Base-by-base conservation (phyloP, 2,797 vertebrate genomes). In the Poeciliopsis gracilis region DNA sequence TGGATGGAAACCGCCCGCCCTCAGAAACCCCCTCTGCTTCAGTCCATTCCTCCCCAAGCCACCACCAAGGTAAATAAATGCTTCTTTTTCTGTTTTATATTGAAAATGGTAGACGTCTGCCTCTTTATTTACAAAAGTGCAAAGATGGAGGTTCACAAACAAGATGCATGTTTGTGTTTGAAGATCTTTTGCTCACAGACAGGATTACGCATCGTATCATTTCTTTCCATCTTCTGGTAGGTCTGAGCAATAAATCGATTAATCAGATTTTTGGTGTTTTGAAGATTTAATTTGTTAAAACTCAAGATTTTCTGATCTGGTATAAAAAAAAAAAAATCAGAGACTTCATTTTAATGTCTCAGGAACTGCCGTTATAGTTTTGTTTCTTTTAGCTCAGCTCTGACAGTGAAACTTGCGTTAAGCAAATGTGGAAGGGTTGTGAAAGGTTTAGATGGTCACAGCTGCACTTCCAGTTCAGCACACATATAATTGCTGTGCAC, bases 21-120 rank as follows among this genome's bases (percentile, higher is more conserved):
- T 94, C 94, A 73, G 93, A 91, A 79, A 94, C 94, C 25, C 92
- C 94, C 13, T 88, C 93, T 45, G 84, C 94, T 41, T 95, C 95
- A n/a, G 90, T 93, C 9, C 92, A 94, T 84, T 95, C 95, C 66
- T 96, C 95, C 0, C 95, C 95, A 0, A 89, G 91, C 49, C 95
- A 77, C 45, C 94, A 91, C 73, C 92, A 91, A 90, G 94, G 95
- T 96, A 91, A 85, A 4, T 0, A 10, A 7, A 20, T 38, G 13
- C 41, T 28, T 9, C 2, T 15, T 70, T 45, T 15, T 70, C 4
- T 69, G n/a, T 43, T n/a, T 69, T 8, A 2, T 25, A 12, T 25
- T 15, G 20, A 12, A 41, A 43, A 36, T 10, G 15, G 16, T 8
- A 20, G 30, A 16, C 15, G 1, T 36, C 33, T 18, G 16, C 30